phyloP scores from a whole-genome alignment of 2,888 invertebrate genomes.

The Polydrusus cervinus region DNA sequence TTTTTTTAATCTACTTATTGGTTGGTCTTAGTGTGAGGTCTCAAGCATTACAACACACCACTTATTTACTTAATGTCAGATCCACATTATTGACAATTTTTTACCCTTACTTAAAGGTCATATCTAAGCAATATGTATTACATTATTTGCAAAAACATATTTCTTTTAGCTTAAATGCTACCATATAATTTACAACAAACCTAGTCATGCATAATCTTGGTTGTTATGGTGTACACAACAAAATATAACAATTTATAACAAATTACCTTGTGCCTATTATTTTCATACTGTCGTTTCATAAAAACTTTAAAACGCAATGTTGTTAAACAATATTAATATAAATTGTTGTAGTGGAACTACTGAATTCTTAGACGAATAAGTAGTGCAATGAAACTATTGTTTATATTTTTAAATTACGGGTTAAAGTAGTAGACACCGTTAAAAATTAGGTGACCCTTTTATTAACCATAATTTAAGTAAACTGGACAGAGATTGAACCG shows the following conservation, averaged over 20 bases:
- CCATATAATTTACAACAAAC: slow-evolving; percentile 8
- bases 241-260: slow-evolving; percentile 29
- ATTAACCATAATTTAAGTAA: not conserved
- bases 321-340: slow-evolving; percentile 22
- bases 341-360: slow-evolving; percentile 18
- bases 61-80: not conserved
- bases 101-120: not conserved
- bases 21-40: not conserved
- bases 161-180: slow-evolving; percentile 8
- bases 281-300: slow-evolving; percentile 15
- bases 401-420: slow-evolving; percentile 5
- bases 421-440: not conserved
- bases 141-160: not conserved
- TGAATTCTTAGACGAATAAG: slow-evolving; percentile 26
- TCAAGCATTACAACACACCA: not conserved
- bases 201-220: slow-evolving; percentile 21
- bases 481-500: not conserved
- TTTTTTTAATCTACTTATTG: not conserved
- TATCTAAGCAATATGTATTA: slow-evolving; percentile 3
- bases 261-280: slow-evolving; percentile 29
- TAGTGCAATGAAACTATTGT: slow-evolving; percentile 12
- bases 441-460: not conserved
- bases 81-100: slow-evolving; percentile 5
- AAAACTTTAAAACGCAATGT: slow-evolving; percentile 5
- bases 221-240: slow-evolving; percentile 14